Base-by-base conservation (phyloP, 2,888 invertebrate genomes). In the Drosophila tanythrix region DNA sequence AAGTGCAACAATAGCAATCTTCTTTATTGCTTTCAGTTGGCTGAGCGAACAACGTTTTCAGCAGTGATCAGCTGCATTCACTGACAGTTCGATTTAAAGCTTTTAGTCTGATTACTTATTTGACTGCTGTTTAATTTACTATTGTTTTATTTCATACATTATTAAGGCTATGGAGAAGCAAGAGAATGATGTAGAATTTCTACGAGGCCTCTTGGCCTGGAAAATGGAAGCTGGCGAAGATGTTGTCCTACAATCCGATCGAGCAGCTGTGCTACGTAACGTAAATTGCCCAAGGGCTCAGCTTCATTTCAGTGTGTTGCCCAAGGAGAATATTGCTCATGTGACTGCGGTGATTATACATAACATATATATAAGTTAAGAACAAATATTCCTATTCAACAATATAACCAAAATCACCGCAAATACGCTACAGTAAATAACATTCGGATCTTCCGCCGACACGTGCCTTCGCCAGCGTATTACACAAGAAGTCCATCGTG, bases 291-390 rank as follows among this genome's bases (percentile, higher is more conserved):
- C 77, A 7, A 81, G 62, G 38, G 74, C 77, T 2, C 15, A 69
- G 51, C 40, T 29, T 48, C 77, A 80, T 63, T 81, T 66, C 35
- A 1, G 67, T 8, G 71, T 81, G 2, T 1, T 80, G 58, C 66
- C 79, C 11, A 76, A 70, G 33, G 57, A 29, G 33, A 25, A 70
- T 7, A 70, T 80, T 25, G 46, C 1, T 0, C 56, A 68, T 60
- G 70, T 81, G 8, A 55, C 56, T 18, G 61, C 21, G 58, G 75
- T 75, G 38, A 55, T 6, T 31, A 11, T 40, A 6, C 3, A 21
- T 27, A 21, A 1, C 7, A 18, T 56, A 13, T 21, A n/a, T 77
- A 21, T 21, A 21, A 21, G 21, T 21, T 21, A 21, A 21, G 21
- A 21, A 21, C 21, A 21, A 21, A 21, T 21, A 21, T 21, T 21